A percentile compares a stretch with the other conserved stretches of the same genome.
phyloP scores from a whole-genome alignment of 2,888 invertebrate genomes.

The Drosophila formosana region DNA sequence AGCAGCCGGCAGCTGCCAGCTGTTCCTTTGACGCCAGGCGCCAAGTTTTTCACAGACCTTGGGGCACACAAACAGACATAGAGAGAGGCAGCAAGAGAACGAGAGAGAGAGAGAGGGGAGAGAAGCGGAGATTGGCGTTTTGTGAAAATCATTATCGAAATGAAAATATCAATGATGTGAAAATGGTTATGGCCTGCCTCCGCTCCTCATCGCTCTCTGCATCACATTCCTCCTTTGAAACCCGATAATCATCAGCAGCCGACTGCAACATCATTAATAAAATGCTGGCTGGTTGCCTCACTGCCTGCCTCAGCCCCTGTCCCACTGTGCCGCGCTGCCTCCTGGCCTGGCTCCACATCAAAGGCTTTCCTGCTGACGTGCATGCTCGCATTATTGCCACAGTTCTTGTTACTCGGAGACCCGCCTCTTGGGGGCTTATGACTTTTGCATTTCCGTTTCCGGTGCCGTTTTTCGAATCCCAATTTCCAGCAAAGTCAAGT shows the following conservation, averaged over 20 bases:
- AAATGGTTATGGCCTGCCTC: conserved; percentile 34
- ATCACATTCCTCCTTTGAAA: conserved; percentile 18
- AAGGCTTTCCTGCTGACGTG: conserved; percentile 12
- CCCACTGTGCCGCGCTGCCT: too few relatives aligned
- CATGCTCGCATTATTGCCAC: neutral
- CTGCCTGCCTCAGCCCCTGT: neutral
- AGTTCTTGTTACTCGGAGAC: neutral
- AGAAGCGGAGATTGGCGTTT: conserved; percentile 28
- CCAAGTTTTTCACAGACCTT: conserved; percentile 21
- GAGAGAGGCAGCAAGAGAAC: too few relatives aligned
- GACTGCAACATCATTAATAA: conserved; percentile 55
- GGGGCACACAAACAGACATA: conserved; percentile 1
- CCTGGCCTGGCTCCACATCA: conserved; percentile 16
- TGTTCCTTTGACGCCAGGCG: conserved; percentile 58
- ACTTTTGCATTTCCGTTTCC: conserved; percentile 15
- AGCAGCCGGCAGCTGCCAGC: conserved; percentile 57
- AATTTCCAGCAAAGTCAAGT: neutral
- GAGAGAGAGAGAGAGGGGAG: neutral
- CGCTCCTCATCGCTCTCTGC: neutral
- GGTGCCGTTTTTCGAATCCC: neutral
- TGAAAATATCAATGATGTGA: conserved; percentile 65
- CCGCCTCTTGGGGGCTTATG: neutral
- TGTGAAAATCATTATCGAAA: conserved; percentile 63
- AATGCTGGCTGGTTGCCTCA: conserved; percentile 9
- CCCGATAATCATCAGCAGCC: conserved; percentile 46